phyloP scores from a whole-genome alignment of 2,888 invertebrate genomes.

The Watsonalla cultraria region DNA sequence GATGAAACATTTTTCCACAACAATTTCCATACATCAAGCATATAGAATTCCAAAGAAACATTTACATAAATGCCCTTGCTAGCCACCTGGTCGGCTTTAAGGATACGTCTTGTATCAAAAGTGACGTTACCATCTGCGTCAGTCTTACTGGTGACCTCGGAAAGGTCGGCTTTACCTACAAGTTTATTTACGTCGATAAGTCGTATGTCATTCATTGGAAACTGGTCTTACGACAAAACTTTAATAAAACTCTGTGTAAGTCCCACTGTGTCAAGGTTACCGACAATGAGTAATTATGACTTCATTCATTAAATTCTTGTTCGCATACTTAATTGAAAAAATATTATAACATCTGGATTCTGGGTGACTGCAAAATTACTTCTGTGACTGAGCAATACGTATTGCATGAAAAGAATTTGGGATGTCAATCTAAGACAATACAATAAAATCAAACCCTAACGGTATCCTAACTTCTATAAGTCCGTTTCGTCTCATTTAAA shows the following conservation, averaged over 20 bases:
- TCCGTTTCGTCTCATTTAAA: too few species aligned
- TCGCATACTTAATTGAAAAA: not conserved
- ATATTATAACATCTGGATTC: too few species aligned
- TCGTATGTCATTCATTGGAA: constrained; percentile 17
- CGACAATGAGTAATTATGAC: constrained; percentile 4
- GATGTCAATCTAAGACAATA: too few species aligned
- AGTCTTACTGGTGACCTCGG: constrained; percentile 52
- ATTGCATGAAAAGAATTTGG: too few species aligned
- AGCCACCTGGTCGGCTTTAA: constrained; percentile 13
- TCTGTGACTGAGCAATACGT: too few species aligned
- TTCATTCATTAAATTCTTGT: not conserved
- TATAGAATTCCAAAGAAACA: not conserved
- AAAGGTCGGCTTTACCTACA: constrained; percentile 51
- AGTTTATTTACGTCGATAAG: constrained; percentile 32
- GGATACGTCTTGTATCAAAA: constrained; percentile 6
- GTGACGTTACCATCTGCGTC: constrained; percentile 19
- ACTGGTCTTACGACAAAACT: constrained; percentile 43
- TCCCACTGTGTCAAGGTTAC: constrained; percentile 28
- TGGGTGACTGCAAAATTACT: too few species aligned
- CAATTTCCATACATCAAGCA: too few species aligned
- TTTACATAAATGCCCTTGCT: constrained; percentile 6
- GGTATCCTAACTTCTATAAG: too few species aligned
- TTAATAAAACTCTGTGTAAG: constrained; percentile 17
- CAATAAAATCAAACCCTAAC: too few species aligned
- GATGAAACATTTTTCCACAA: too few species aligned